These are phyloP conservation scores for Corythaixoides concolor DNA, from an alignment of 2,113 vertebrate species.

Conservation along the genomic window DNA sequence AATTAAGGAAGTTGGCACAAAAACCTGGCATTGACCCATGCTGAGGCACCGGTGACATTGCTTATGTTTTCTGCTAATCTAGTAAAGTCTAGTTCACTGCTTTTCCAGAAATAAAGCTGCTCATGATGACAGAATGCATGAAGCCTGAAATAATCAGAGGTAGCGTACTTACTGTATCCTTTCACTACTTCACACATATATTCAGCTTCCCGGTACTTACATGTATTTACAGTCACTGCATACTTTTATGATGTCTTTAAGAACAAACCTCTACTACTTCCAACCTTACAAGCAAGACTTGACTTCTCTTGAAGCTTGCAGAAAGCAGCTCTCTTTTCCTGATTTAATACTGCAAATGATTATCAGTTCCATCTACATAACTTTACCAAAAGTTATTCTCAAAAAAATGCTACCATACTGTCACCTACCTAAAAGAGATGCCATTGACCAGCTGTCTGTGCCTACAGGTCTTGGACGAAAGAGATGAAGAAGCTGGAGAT, in stretches of 20 bases:
- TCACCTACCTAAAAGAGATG: conserved; percentile 79
- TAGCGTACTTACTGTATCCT: not conserved
- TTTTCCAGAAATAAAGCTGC: not conserved
- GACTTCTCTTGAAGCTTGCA: not conserved
- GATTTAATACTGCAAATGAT: not conserved
- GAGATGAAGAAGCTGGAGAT: conserved; percentile 79
- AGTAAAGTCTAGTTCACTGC: not conserved
- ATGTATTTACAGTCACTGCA: not conserved
- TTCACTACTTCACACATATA: not conserved
- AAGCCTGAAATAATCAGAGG: not conserved
- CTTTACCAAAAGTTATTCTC: not conserved
- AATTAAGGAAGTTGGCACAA: not conserved
- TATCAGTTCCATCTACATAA: not conserved
- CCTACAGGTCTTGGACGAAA: conserved; percentile 74
- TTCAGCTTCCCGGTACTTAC: not conserved
- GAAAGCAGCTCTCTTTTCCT: not conserved
- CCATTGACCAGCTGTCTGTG: conserved; percentile 75
- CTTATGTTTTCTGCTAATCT: not conserved
- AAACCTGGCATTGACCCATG: not conserved
- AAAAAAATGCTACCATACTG: not conserved
- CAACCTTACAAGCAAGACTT: not conserved
- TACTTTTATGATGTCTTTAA: not conserved
- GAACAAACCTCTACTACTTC: not conserved
- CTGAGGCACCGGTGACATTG: not conserved
- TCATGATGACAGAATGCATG: not conserved